Conservation (phyloP, 2,888 invertebrate species). For the Piscicola geometra region DNA sequence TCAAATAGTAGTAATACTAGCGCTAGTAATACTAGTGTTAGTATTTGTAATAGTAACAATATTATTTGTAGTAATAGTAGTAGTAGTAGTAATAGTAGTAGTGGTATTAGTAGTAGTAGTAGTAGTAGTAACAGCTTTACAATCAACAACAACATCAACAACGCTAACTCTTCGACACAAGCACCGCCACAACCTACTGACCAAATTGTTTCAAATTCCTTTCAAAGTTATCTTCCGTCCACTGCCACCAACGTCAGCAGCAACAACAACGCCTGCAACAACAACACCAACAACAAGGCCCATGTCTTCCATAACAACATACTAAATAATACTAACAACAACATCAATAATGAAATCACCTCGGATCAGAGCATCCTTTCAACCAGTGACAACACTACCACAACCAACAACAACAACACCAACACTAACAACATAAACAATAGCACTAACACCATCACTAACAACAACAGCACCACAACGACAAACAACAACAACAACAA, state of each 20-base stretch:
- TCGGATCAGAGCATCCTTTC: background rate
- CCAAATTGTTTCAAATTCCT: no score
- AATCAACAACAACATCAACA: background rate
- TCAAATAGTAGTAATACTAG: background rate
- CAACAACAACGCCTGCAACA: background rate
- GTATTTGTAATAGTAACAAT: background rate
- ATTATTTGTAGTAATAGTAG: constrained; percentile 7
- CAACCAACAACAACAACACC: constrained; percentile 20
- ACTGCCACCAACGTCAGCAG: background rate
- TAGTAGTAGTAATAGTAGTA: background rate
- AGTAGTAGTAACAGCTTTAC: background rate
- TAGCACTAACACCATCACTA: background rate
- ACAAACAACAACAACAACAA: constrained; percentile 12
- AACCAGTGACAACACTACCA: background rate
- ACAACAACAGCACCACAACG: constrained; percentile 5
- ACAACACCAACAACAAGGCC: background rate
- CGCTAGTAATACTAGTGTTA: background rate
- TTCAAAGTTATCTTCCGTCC: no score
- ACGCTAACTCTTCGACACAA: background rate
- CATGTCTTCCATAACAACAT: background rate
- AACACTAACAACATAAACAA: background rate
- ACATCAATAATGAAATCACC: no score
- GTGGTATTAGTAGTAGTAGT: background rate
- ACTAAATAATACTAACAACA: background rate
- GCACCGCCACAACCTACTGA: background rate